Base-by-base conservation (phyloP, 2,888 invertebrate genomes). In the Brachyptera risi region DNA sequence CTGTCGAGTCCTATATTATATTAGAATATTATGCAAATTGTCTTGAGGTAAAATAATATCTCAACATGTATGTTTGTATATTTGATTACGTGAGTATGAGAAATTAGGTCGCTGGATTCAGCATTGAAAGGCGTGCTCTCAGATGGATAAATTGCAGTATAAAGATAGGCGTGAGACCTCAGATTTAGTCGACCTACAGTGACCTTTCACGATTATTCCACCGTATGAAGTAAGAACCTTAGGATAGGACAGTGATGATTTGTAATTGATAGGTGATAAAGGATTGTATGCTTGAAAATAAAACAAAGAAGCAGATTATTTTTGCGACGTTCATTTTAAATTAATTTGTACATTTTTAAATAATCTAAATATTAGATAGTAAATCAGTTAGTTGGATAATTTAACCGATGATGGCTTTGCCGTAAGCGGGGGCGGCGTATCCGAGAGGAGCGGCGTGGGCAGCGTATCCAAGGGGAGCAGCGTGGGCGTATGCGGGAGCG, bases 391-490 rank as follows among this genome's bases (percentile, higher is more conserved):
- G 19, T 42, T 24, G n/a, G 42, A 26, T 61, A 40, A 54, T 47
- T 62, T 62, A 62, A 59, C 61, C 61, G 13, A 61, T 47, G 61
- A 38, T 37, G 17, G 63, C 56, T 58, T 62, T 56, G 57, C 56
- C 59, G 31, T 44, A 38, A 40, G 58, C 49, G 21, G 58, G 58
- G 47, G 58, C 58, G 21, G 58, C 58, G 58, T 37, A 49, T 17
- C 31, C 58, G 31, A 24, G 31, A 9, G 42, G 44, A 42, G 49
- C 56, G 44, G 26, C 27, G 58, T 3, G 54, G 24, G 54, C 56
- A 37, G 56, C 56, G 56, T 56, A 56, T 7, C 9, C 50, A 49
- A 37, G 13, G 19, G 21, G 35, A 23, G 56, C 38, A 37, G 51
- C 19, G 51, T 15, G 9, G 19, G 56, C 42, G 44, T 44, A 31